These are phyloP conservation scores for Lithophane ornitopus DNA, from an alignment of 2,888 invertebrate species.

Conservation along the genomic window DNA sequence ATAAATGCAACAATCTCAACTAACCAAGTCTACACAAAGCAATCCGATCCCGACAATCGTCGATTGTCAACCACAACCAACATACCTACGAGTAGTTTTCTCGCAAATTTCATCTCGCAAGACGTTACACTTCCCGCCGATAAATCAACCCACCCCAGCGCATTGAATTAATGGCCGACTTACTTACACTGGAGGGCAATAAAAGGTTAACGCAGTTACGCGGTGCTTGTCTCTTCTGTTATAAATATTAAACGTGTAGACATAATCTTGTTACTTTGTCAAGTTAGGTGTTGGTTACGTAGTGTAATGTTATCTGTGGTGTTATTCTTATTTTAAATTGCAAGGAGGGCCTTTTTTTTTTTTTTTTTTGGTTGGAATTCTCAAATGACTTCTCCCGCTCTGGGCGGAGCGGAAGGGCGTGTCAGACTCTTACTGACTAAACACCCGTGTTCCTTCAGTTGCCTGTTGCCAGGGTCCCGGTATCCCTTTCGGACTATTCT, in stretches of 20 bases:
- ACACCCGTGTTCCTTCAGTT: too few relatives aligned
- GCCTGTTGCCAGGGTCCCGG: too few relatives aligned
- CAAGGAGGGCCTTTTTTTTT: too few relatives aligned
- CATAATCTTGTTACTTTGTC: slow-evolving; percentile 46
- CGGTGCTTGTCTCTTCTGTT: slow-evolving; percentile 37
- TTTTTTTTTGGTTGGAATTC: too few relatives aligned
- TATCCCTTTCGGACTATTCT: too few relatives aligned
- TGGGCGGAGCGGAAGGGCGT: too few relatives aligned
- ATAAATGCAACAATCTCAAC: slow-evolving; percentile 10
- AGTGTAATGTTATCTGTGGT: too few relatives aligned
- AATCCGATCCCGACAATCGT: slow-evolving; percentile 22
- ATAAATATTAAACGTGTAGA: slow-evolving; percentile 53
- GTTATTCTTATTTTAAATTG: slow-evolving; percentile 5
- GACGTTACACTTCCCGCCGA: slow-evolving; percentile 60
- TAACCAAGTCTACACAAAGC: slow-evolving; percentile 21
- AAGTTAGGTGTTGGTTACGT: slow-evolving; percentile 2
- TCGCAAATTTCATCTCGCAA: slow-evolving; percentile 57
- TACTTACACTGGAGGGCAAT: slow-evolving; percentile 65
- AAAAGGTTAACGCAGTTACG: slow-evolving; percentile 62
- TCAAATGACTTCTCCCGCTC: too few relatives aligned
- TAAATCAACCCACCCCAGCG: slow-evolving; percentile 62
- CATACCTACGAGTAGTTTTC: slow-evolving; percentile 46
- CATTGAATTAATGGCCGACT: slow-evolving; percentile 66
- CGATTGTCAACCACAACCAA: slow-evolving; percentile 19
- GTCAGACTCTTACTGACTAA: too few relatives aligned